Evolutionary conservation across 2,113 vertebrate genomes (phyloP), one percentile per base, ranked within the genome.

Genomic region (Platichthys flesus): DNA sequence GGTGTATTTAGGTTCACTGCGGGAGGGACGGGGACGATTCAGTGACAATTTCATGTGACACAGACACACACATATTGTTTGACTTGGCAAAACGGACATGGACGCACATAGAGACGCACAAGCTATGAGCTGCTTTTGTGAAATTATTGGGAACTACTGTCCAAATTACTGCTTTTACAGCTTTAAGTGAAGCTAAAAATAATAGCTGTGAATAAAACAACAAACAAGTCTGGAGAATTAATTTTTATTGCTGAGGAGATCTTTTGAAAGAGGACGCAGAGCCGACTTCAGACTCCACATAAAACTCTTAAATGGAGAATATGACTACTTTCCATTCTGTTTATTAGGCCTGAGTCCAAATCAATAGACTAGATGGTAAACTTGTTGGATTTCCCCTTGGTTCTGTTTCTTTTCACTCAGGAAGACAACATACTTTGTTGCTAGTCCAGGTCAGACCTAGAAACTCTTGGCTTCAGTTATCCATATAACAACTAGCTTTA

Each of bases 1-100:
- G 49, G 54, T 76, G 69, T 65, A 65, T 86, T 84, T 71, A 68
- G 66, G 66, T 76, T 85, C 76, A 71, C 71, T 74, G 66, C 31
- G 55, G 71, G 73, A 76, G 71, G 47, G 82, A 81, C 16, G 64
- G 66, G 63, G 72, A 58, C 47, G 68, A 78, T 63, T 77, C 26
- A 62, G 63, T 47, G 67, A 56, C 65, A 35, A 54, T 54, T 67
- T 54, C 9, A 86, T 67, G 67, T 63, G 82, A 85, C 62, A 78
- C 64, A 61, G 54, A 81, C 45, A 52, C 37, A 37, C 24, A 20
- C 28, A 20, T 42, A 42, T 13, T 42, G 40, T 42, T 42, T 42
- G 40, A 42, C 40, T 42, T 42, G 40, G 40, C n/a, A 52, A 23
- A 2, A 76, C 61, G 24, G 24, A 67, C 24, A 69, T 31, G 1